Evolutionary conservation across 1,140 invertebrate genomes (phyloP), one percentile per base, ranked within the genome.

Genomic region (Meloidogyne floridensis): DNA sequence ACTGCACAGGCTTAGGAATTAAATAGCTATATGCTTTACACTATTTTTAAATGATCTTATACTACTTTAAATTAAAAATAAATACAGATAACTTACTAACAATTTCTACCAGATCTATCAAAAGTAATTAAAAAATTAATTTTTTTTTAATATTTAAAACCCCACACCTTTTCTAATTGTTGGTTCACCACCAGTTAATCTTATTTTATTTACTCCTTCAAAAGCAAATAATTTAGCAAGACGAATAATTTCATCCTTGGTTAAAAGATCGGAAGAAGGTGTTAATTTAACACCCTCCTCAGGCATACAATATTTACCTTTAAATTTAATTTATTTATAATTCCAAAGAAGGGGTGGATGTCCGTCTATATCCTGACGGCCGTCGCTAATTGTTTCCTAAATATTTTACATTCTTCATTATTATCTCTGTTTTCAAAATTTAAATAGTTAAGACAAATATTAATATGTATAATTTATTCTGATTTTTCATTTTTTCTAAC

Each of bases 171-270:
- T 93, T 69, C 96, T 92, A 42, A 98, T 93, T 11, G 96, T 94
- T 18, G 97, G 97, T 91, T 99, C 97, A 43, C 97, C 97, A 74
- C 97, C 97, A 1, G 97, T 99, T 32, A 99, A 91, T 70, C 97
- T 92, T 87, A 99, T 94, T 93, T 98, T 98, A 81, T 92, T 92
- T 2, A 99, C 94, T 51, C 97, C 97, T 90, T 96, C 92, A 75
- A 93, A 91, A 3, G 96, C 94, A 92, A 99, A 98, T 77, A 42
- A 42, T 10, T 18, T 6, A 69, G 94, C 93, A 72, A 98, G 87
- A 32, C 92, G 91, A 43, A 95, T 88, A 73, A 98, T 93, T 93
- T 99, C 97, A 74, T 93, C 93, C 3, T 93, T 93, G 18, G 93
- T 93, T 54, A 99, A 91, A 75, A 99, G 91, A 81, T 94, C 32